Evolutionary conservation across 2,888 invertebrate genomes (phyloP), one percentile per base, ranked within the genome.

Genomic region (Embidobia sp.): DNA sequence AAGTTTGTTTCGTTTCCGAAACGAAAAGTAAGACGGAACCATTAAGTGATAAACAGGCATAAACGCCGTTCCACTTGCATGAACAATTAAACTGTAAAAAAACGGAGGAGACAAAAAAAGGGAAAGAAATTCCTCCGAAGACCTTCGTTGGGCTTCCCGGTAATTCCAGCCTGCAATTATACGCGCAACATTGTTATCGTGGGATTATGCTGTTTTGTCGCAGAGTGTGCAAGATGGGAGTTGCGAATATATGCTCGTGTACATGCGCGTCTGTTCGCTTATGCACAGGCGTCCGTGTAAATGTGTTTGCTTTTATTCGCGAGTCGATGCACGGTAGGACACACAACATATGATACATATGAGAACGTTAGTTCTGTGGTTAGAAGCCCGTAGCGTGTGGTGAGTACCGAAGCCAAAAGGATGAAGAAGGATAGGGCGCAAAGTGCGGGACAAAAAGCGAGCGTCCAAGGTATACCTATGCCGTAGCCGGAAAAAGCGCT

Each of bases 261-360:
- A 67, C 61, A 44, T 46, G 61, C 44, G 64, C 63, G 59, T 59
- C 42, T 37, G 55, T 10, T 46, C 63, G 55, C 63, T 75, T 63
- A 61, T 55, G 69, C 69, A 70, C 29, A 53, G 66, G 27, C 61
- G 26, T 44, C 31, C 44, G 59, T 79, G 73, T 70, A 72, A 74
- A 70, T 59, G 66, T 63, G 77, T 76, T 66, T 77, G 77, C 69
- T 69, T 74, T 66, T 77, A 66, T 78, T 79, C 46, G 79, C 81
- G 81, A 83, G 73, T 78, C 83, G 82, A 81, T 83, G 83, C 78
- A 84, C 82, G 81, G 83, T 83, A 85, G 83, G 82, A 83, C 82
- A 82, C 73, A 78, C 81, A 89, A 89, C 88, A 89, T 84, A 86
- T 86, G 89, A 89, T 89, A 89, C 89, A 89, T 89, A 89, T 89